Base-by-base conservation (phyloP, 1,140 invertebrate species). In the Delia radicum region DNA sequence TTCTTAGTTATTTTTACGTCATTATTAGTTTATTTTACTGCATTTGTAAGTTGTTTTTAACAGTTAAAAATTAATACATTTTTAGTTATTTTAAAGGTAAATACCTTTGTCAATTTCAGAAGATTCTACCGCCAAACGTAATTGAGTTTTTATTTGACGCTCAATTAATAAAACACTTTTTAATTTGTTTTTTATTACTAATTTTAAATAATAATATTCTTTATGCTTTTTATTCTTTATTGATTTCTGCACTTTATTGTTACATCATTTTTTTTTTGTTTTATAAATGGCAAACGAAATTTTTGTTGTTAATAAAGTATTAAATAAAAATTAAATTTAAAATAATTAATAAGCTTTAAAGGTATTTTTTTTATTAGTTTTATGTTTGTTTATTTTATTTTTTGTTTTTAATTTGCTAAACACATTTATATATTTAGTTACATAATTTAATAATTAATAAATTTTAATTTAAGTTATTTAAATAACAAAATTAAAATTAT, bases 371-470 rank as follows among this genome's bases (percentile, higher is more conserved):
- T 3, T 10, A 5, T 33, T 33, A 5, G 4, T 55, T 21, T 7
- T n/a, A 4, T 55, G 48, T 55, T 55, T 55, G 18, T 5, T 55
- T 55, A 55, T 55, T 18, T 55, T 55, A 21, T 3, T 55, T 18
- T 55, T 2, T 24, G 5, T 55, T 31, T 21, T 69, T 69, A 69
- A 69, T 69, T 69, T 33, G 29, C 65, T 69, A 69, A 69, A 69
- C 65, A 69, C 65, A 69, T 69, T 69, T 33, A 69, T 33, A 69
- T 33, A 33, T 69, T 33, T 33, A 69, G 21, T 69, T 69, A 69
- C 65, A 69, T 33, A 69, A 69, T 33, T 67, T 48, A 48, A 48
- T 48, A 55, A 37, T 69, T 42, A 65, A 69, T 69, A 69, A 69
- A 69, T 37, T 69, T n/a, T n/a, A n/a, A n/a, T n/a, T n/a, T n/a